Evolutionary conservation across 2,797 vertebrate species (phyloP).

Genomic region (Apodemus agrarius): DNA sequence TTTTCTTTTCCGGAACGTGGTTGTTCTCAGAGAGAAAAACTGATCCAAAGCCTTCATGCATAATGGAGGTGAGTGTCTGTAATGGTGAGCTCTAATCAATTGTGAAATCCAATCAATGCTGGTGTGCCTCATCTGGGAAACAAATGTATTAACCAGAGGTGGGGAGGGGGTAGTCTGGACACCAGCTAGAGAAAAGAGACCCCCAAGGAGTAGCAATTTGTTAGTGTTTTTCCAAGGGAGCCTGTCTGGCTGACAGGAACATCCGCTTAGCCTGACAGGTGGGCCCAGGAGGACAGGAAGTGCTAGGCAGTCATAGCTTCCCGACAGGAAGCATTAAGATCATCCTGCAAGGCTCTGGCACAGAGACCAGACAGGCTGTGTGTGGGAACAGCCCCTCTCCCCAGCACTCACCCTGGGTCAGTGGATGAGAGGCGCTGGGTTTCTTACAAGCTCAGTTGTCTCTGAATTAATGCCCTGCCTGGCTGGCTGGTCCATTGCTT

Average conservation of each 20-base stretch:
- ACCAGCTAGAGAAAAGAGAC: background rate
- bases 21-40: slow-evolving; percentile 42
- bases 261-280: slow-evolving; percentile 21
- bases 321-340: background rate
- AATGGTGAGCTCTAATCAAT: slow-evolving; percentile 26
- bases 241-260: background rate
- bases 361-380: background rate
- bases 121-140: slow-evolving; percentile 51
- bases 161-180: background rate
- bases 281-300: background rate
- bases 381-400: slow-evolving; percentile 14
- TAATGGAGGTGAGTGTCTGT: slow-evolving; percentile 26
- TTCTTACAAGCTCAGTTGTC: background rate
- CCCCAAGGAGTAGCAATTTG: background rate
- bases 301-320: background rate
- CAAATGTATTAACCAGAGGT: background rate
- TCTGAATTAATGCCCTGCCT: background rate
- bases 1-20: background rate
- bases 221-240: slow-evolving; percentile 30
- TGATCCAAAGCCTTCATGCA: background rate
- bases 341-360: background rate
- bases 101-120: slow-evolving; percentile 62
- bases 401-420: background rate
- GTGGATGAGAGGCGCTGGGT: background rate
- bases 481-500: background rate